These are phyloP conservation scores for Perccottus glenii DNA, from an alignment of 2,113 vertebrate species.

Conservation along the genomic window DNA sequence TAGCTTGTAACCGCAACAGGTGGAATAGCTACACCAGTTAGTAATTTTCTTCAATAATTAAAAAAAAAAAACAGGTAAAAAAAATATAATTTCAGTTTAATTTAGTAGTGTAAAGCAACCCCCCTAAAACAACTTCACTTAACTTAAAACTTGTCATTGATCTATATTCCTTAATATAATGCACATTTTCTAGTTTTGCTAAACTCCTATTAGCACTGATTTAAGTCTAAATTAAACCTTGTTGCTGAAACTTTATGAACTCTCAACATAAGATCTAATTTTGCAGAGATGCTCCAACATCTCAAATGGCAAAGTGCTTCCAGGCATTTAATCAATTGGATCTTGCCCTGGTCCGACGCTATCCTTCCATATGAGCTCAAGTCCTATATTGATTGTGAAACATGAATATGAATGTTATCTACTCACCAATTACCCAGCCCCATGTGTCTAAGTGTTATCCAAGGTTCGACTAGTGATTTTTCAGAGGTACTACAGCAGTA, in stretches of 20 bases:
- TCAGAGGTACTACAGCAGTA: conserved; percentile 10
- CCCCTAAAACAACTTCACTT: too few species aligned
- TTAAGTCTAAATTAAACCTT: too few species aligned
- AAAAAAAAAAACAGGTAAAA: too few species aligned
- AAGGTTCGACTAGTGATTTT: conserved; percentile 23
- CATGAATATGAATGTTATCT: conserved; percentile 31
- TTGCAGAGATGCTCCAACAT: conserved; percentile 25
- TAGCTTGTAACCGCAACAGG: too few species aligned
- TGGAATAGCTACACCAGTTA: too few species aligned
- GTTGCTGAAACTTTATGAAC: conserved; percentile 26
- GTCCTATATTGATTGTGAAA: conserved; percentile 36
- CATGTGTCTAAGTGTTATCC: conserved; percentile 27
- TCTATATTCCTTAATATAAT: too few species aligned
- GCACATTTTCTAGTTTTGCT: too few species aligned
- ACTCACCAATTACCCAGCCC: conserved; percentile 8
- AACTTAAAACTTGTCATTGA: too few species aligned
- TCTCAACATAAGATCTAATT: conserved; percentile 39
- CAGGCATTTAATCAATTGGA: conserved; percentile 58
- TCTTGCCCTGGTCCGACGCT: conserved; percentile 22
- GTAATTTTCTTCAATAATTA: too few species aligned
- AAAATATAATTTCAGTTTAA: too few species aligned
- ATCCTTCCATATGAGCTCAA: background rate
- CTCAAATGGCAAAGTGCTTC: conserved; percentile 58
- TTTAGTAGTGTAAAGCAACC: too few species aligned
- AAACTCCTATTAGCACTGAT: too few species aligned